These are phyloP conservation scores for Euthynnus affinis DNA, from an alignment of 2,797 vertebrate species.

Conservation along the genomic window DNA sequence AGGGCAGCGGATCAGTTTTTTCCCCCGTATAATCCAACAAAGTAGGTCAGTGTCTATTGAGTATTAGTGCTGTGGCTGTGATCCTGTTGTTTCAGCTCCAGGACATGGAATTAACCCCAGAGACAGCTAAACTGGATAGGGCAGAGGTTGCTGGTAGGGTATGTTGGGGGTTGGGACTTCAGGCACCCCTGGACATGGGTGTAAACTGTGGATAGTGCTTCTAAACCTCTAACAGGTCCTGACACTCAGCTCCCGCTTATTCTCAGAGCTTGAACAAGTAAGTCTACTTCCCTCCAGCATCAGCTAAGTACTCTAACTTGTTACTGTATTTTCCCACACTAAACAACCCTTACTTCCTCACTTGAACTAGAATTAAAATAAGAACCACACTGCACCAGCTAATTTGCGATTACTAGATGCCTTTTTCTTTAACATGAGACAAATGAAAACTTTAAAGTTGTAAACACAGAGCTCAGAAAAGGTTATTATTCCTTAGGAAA, in stretches of 20 bases:
- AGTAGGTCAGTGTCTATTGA: slow-evolving; percentile 89
- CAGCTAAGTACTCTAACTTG: slow-evolving; percentile 49
- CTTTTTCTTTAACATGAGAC: not conserved
- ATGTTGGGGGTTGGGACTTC: slow-evolving; percentile 65
- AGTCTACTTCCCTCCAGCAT: slow-evolving; percentile 53
- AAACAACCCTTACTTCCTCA: slow-evolving; percentile 42
- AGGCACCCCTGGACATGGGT: slow-evolving; percentile 72
- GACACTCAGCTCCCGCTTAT: slow-evolving; percentile 69
- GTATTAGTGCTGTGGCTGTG: slow-evolving; percentile 88
- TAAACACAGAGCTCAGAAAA: too few species aligned
- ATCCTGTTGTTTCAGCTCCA: slow-evolving; percentile 88
- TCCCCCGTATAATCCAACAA: slow-evolving; percentile 83
- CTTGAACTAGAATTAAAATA: slow-evolving; percentile 35
- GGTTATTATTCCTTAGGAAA: not conserved
- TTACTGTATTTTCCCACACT: slow-evolving; percentile 47
- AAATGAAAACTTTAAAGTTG: slow-evolving; percentile 4
- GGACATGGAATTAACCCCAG: slow-evolving; percentile 87
- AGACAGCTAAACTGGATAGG: slow-evolving; percentile 83
- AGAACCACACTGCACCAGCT: slow-evolving; percentile 22
- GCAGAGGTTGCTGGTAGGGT: slow-evolving; percentile 83
- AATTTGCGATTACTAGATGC: not conserved
- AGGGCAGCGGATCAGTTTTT: slow-evolving; percentile 84
- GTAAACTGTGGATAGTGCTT: slow-evolving; percentile 67
- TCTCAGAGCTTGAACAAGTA: slow-evolving; percentile 53
- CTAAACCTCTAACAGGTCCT: slow-evolving; percentile 76